Evolutionary conservation across 2,113 vertebrate species (phyloP), one percentile per base, ranked within the genome.

Genomic region (Macroglossus sobrinus): DNA sequence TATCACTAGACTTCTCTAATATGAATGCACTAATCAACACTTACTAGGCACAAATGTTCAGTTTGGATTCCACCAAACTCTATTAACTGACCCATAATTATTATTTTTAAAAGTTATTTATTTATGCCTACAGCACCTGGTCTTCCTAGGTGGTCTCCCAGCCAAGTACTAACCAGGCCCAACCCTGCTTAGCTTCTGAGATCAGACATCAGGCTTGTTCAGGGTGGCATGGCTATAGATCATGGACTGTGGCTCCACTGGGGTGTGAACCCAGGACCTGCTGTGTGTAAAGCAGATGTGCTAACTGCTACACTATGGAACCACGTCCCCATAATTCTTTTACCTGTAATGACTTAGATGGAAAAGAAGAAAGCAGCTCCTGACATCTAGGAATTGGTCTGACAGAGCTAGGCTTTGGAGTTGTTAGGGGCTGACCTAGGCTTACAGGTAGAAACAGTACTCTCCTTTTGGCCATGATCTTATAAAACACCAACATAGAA

Each of bases 401-500:
- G 33, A 92, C 63, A 92, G 15, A 59, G 43, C 21, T 12, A 85
- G 21, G 24, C 61, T 84, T 79, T 6, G 4, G 50, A 59, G 33
- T 12, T 55, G 35, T 55, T 35, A 68, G 57, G 50, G 75, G 43
- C 47, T 85, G 21, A 91, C 11, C 18, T 43, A 16, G 22, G 55
- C 30, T 88, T 75, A 71, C 1, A 40, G 64, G 22, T 74, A 66
- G 57, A 78, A 45, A 55, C 47, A 4, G 50, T 59, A 26, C 53
- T 93, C 43, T 82, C 28, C 7, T 69, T 12, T 38, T 59, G 28
- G 28, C 63, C 63, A 79, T 30, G 81, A 76, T 59, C 66, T 94
- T 69, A 95, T 18, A 71, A 84, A 95, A 80, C 35, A 96, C 30
- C 64, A 92, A 57, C 40, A 91, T 53, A 8, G 76, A 55, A 87